Evolutionary conservation across 2,113 vertebrate species (phyloP).

Genomic region (Lasiurus borealis): DNA sequence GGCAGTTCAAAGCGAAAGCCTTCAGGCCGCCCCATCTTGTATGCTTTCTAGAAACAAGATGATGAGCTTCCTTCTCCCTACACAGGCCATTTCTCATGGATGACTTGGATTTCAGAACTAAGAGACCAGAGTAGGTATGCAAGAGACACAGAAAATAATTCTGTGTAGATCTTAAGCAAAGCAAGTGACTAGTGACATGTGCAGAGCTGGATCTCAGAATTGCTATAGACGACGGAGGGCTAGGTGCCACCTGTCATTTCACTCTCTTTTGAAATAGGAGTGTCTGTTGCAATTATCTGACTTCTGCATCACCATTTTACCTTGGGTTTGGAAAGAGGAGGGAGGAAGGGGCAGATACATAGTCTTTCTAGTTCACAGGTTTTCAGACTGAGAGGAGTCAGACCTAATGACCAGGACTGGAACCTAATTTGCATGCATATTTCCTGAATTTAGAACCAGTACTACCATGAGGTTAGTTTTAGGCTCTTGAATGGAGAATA

Average conservation of each 20-base stretch:
- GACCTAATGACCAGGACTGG: background rate
- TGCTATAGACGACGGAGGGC: background rate
- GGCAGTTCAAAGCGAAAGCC: background rate
- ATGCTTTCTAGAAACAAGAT: background rate
- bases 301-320: background rate
- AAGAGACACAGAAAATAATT: background rate
- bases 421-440: background rate
- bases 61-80: background rate
- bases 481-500: background rate
- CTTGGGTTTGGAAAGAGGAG: background rate
- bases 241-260: background rate
- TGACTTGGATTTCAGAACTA: background rate
- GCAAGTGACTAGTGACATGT: background rate
- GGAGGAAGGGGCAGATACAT: background rate
- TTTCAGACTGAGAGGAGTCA: background rate
- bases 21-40: background rate
- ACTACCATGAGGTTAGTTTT: background rate
- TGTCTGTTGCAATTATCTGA: background rate
- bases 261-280: background rate
- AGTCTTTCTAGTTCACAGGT: background rate
- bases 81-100: background rate
- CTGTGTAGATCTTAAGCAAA: background rate
- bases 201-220: background rate
- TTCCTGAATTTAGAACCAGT: background rate
- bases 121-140: background rate